Conservation (phyloP, 2,888 invertebrate species). For the Dascillus cervinus region DNA sequence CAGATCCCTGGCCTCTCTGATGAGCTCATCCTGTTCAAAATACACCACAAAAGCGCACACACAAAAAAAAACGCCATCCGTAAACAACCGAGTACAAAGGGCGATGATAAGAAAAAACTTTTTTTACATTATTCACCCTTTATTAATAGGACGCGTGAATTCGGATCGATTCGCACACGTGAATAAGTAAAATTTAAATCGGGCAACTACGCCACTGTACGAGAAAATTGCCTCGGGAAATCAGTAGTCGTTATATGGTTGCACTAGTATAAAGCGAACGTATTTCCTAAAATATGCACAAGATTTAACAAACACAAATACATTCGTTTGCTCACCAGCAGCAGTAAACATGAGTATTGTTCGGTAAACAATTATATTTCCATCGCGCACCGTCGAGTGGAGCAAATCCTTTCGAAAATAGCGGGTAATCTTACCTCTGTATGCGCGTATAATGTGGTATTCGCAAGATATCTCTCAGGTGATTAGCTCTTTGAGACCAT, state of each 20-base stretch:
- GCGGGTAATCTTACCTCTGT: conserved; percentile 10
- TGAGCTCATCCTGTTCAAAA: too few relatives aligned
- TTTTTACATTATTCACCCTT: too few relatives aligned
- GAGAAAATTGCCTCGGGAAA: conserved; percentile 11
- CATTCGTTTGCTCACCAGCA: conserved; percentile 18
- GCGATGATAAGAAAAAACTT: too few relatives aligned
- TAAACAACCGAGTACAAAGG: too few relatives aligned
- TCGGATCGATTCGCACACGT: too few relatives aligned
- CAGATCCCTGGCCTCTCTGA: too few relatives aligned
- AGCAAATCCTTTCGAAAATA: conserved; percentile 16
- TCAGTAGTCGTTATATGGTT: conserved; percentile 6
- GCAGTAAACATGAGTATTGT: conserved; percentile 22
- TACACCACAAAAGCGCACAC: too few relatives aligned
- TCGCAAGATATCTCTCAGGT: conserved; percentile 13
- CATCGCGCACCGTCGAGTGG: conserved; percentile 13
- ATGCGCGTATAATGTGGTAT: conserved; percentile 11
- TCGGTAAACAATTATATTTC: conserved; percentile 24
- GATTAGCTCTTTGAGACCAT: conserved; percentile 17
- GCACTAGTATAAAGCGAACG: conserved; percentile 9
- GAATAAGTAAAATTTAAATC: too few relatives aligned
- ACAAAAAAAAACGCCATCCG: too few relatives aligned
- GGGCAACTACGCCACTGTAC: too few relatives aligned
- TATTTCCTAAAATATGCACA: conserved; percentile 15
- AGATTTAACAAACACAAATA: conserved; percentile 22
- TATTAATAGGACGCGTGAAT: too few relatives aligned